These are phyloP conservation scores for Protodeltote pygarga DNA, from an alignment of 2,888 invertebrate species.

Conservation along the genomic window DNA sequence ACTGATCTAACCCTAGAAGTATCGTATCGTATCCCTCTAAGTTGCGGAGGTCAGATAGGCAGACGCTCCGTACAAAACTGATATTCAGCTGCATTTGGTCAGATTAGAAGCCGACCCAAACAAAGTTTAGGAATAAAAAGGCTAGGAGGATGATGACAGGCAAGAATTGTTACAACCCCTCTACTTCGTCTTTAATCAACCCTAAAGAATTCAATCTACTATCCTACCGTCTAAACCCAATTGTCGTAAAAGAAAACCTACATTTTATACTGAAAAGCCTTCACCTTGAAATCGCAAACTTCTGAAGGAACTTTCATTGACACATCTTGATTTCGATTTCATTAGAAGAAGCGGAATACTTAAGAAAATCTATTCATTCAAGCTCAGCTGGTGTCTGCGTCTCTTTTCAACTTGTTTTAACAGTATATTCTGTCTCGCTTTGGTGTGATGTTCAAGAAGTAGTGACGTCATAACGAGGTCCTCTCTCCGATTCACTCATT, in stretches of 20 bases:
- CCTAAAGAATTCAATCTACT: too few species aligned
- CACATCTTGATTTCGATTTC: conserved; percentile 71
- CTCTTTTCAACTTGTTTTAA: conserved; percentile 53
- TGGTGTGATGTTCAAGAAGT: conserved; percentile 63
- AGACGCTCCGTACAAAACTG: too few species aligned
- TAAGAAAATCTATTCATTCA: conserved; percentile 81
- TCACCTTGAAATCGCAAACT: conserved; percentile 53
- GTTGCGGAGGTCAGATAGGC: too few species aligned
- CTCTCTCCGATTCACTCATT: conserved; percentile 83
- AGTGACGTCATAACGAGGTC: conserved; percentile 84
- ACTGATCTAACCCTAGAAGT: too few species aligned
- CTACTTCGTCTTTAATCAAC: too few species aligned
- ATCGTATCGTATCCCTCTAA: too few species aligned
- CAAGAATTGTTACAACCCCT: too few species aligned
- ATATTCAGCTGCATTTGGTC: too few species aligned
- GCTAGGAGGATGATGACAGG: too few species aligned
- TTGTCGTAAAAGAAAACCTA: conserved; percentile 13
- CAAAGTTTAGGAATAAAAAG: too few species aligned
- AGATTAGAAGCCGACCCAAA: too few species aligned
- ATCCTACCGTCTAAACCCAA: too few species aligned
- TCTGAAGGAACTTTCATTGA: conserved; percentile 57
- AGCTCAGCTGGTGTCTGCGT: conserved; percentile 60
- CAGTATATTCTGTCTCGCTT: conserved; percentile 59
- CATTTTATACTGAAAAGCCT: conserved; percentile 18
- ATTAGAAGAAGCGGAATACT: conserved; percentile 65